phyloP scores from a whole-genome alignment of 2,888 invertebrate species.

The Amblyjoppa fuscipennis region DNA sequence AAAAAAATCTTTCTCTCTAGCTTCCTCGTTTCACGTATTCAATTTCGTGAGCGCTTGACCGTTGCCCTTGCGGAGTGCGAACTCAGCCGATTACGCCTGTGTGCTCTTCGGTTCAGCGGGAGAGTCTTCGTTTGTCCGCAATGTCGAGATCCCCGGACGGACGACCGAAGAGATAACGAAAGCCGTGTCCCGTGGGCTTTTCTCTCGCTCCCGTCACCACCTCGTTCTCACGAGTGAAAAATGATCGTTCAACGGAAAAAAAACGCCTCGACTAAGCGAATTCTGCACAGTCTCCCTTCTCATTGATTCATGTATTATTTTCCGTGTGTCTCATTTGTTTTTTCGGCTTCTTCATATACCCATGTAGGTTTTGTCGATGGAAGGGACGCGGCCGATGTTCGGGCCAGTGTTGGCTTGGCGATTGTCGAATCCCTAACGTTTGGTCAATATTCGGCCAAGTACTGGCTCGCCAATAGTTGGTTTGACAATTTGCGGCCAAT shows the following conservation, averaged over 20 bases:
- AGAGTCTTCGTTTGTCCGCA: slow-evolving; percentile 34
- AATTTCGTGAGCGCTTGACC: slow-evolving; percentile 38
- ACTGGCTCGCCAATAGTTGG: too few species aligned
- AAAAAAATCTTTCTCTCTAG: not conserved
- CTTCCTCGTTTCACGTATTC: slow-evolving; percentile 31
- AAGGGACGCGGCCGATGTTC: too few species aligned
- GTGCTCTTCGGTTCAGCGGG: slow-evolving; percentile 35
- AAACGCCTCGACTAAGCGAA: slow-evolving; percentile 27
- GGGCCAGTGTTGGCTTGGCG: too few species aligned
- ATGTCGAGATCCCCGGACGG: not conserved
- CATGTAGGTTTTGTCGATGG: too few species aligned
- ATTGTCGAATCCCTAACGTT: too few species aligned
- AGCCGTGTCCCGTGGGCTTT: slow-evolving; percentile 7
- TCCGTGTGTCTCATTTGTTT: not conserved
- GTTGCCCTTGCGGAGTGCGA: slow-evolving; percentile 12
- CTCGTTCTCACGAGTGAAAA: slow-evolving; percentile 51
- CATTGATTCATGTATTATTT: not conserved
- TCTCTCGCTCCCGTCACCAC: not conserved
- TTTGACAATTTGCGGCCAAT: too few species aligned
- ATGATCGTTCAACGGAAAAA: slow-evolving; percentile 40
- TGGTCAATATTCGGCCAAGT: too few species aligned
- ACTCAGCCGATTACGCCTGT: slow-evolving; percentile 46
- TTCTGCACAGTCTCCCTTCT: slow-evolving; percentile 23
- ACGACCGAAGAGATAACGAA: slow-evolving; percentile 13
- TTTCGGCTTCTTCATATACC: not conserved